Conservation (phyloP, 2,888 invertebrate species). For the Drosophila barbarae region DNA sequence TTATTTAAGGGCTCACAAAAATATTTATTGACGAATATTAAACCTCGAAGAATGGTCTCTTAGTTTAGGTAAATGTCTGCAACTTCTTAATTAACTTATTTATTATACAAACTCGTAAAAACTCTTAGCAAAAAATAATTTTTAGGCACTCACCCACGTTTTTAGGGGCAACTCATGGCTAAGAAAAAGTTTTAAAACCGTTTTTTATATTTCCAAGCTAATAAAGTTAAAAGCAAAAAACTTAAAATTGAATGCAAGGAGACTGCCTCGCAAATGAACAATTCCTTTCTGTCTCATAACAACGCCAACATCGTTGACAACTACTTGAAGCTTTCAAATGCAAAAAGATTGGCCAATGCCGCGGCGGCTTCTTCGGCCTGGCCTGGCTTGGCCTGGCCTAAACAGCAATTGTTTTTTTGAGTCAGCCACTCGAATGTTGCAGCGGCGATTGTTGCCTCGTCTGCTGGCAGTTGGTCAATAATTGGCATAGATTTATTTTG, state of each 20-base stretch:
- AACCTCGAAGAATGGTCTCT: not conserved
- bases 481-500: constrained; percentile 75
- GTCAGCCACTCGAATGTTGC: constrained; percentile 43
- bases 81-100: not conserved
- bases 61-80: not conserved
- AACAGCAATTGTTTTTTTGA: constrained; percentile 39
- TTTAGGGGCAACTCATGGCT: constrained; percentile 7
- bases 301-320: constrained; percentile 52
- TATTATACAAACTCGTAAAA: not conserved
- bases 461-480: constrained; percentile 71
- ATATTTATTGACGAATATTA: not conserved
- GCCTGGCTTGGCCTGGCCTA: constrained; percentile 59
- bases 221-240: constrained; percentile 10
- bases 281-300: constrained; percentile 41
- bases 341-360: constrained; percentile 66
- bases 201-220: constrained; percentile 13
- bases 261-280: constrained; percentile 19
- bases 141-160: not conserved
- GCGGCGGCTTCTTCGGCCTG: constrained; percentile 56
- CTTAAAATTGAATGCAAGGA: constrained; percentile 28
- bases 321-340: constrained; percentile 55
- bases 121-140: not conserved
- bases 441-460: constrained; percentile 51
- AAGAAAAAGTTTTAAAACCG: not conserved
- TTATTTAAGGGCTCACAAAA: not conserved